These are phyloP conservation scores for Cyprinodon variegatus DNA, from an alignment of 2,113 vertebrate genomes.

Conservation along the genomic window DNA sequence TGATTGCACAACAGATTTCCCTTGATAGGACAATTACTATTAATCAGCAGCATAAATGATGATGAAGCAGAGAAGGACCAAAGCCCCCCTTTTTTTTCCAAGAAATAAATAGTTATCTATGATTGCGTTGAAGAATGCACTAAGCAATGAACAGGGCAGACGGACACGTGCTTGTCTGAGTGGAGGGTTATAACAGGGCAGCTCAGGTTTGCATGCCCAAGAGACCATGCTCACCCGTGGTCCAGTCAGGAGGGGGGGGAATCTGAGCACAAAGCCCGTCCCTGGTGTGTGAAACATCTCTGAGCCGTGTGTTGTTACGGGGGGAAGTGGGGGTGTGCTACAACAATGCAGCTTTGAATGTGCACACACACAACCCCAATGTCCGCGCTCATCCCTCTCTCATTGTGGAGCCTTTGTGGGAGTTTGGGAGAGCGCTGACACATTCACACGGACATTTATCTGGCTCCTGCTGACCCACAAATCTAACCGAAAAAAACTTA, in stretches of 20 bases:
- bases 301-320: slow-evolving; percentile 67
- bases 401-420: slow-evolving; percentile 77
- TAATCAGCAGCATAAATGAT: slow-evolving; percentile 56
- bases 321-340: slow-evolving; percentile 62
- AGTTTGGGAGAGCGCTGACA: slow-evolving; percentile 71
- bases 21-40: slow-evolving; percentile 61
- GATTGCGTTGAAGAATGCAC: slow-evolving; percentile 14
- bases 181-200: slow-evolving; percentile 42
- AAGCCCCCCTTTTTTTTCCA: slow-evolving; percentile 36
- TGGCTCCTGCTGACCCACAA: slow-evolving; percentile 70
- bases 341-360: slow-evolving; percentile 81
- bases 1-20: slow-evolving; percentile 50
- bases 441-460: slow-evolving; percentile 75
- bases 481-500: slow-evolving; percentile 53
- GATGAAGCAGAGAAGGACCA: slow-evolving; percentile 39
- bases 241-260: slow-evolving; percentile 22
- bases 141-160: slow-evolving; percentile 44
- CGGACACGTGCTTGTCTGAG: slow-evolving; percentile 51
- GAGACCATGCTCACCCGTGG: slow-evolving; percentile 24
- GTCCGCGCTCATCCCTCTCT: slow-evolving; percentile 77
- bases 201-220: slow-evolving; percentile 50
- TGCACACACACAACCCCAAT: slow-evolving; percentile 72
- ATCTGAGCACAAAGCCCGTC: slow-evolving; percentile 51
- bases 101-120: slow-evolving; percentile 12
- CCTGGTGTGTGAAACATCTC: slow-evolving; percentile 66